phyloP scores from a whole-genome alignment of 1,140 invertebrate genomes.

The Drosophila kanapiae region DNA sequence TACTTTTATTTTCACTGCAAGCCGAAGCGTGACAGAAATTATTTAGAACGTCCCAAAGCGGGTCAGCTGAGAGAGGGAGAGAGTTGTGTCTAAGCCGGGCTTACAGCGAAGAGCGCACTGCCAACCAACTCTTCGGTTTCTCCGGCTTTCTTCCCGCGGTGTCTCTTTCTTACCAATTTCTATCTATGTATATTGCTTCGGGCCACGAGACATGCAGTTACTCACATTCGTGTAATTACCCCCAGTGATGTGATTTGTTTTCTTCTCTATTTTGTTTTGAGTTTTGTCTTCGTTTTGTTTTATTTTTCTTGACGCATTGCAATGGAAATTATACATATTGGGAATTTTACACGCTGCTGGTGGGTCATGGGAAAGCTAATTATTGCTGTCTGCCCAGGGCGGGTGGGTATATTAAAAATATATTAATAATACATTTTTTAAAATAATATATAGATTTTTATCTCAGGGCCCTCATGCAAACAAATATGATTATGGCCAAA shows the following conservation, averaged over 20 bases:
- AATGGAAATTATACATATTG: constrained; percentile 41
- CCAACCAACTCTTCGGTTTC: constrained; percentile 14
- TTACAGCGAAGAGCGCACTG: constrained; percentile 3
- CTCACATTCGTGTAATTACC: constrained; percentile 33
- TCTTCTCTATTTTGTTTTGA: constrained; percentile 25
- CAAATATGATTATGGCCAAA: not conserved
- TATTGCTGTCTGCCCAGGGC: constrained; percentile 22
- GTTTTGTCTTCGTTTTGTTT: constrained; percentile 44
- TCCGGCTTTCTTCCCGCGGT: constrained; percentile 22
- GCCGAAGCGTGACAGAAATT: constrained; percentile 44
- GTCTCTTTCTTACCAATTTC: constrained; percentile 24
- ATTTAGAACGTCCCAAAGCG: constrained; percentile 41
- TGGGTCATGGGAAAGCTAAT: constrained; percentile 44
- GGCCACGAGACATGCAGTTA: constrained; percentile 23
- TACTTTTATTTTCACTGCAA: constrained; percentile 51
- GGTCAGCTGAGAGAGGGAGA: constrained; percentile 14
- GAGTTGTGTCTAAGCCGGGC: constrained; percentile 3
- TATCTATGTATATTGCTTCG: constrained; percentile 16
- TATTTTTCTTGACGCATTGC: constrained; percentile 23
- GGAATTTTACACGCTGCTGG: constrained; percentile 38
- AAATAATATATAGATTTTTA: not conserved
- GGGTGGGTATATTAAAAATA: constrained; percentile 33
- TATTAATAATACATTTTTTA: constrained; percentile 12
- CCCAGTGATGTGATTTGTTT: constrained; percentile 42
- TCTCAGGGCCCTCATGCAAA: not conserved